A percentile compares a stretch with the other conserved stretches of the same genome.
Evolutionary conservation across 1,140 invertebrate genomes (phyloP).

Genomic region (Hylaeus anthracinus): DNA sequence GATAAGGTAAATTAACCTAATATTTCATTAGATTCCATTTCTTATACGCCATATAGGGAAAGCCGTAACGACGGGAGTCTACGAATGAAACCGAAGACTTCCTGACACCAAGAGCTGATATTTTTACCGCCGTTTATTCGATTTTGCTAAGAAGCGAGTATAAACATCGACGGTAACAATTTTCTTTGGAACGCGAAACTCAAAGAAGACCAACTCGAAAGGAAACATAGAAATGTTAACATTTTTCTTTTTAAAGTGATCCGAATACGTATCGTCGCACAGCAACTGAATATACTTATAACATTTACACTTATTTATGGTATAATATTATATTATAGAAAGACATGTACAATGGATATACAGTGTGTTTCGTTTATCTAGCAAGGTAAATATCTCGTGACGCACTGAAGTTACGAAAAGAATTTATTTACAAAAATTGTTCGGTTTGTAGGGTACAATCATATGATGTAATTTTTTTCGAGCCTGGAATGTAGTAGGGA

Average conservation of each 20-base stretch:
- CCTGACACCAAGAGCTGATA: slow-evolving; percentile 11
- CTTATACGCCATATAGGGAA: slow-evolving; percentile 44
- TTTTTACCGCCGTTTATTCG: slow-evolving; percentile 20
- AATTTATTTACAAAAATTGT: no score
- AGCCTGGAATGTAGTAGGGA: no score
- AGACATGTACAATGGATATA: no score
- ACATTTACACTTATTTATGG: no score
- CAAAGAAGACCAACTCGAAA: slow-evolving; percentile 13
- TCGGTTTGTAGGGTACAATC: no score
- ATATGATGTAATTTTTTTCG: no score
- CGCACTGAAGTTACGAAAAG: no score
- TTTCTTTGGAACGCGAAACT: slow-evolving; percentile 12
- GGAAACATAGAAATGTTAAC: slow-evolving; percentile 24
- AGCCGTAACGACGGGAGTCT: slow-evolving; percentile 39
- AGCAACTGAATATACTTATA: no score
- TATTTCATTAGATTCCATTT: slow-evolving; percentile 50
- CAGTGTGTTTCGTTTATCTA: no score
- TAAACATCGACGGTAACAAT: slow-evolving; percentile 14
- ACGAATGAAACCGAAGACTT: slow-evolving; percentile 52
- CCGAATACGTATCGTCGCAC: not conserved
- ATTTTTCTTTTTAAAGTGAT: slow-evolving; percentile 22
- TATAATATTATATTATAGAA: no score
- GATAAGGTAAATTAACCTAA: slow-evolving; percentile 39
- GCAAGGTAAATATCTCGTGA: no score
- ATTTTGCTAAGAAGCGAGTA: not conserved